Evolutionary conservation across 2,888 invertebrate genomes (phyloP), one percentile per base, ranked within the genome.

Genomic region (Nemapogon koenigi): DNA sequence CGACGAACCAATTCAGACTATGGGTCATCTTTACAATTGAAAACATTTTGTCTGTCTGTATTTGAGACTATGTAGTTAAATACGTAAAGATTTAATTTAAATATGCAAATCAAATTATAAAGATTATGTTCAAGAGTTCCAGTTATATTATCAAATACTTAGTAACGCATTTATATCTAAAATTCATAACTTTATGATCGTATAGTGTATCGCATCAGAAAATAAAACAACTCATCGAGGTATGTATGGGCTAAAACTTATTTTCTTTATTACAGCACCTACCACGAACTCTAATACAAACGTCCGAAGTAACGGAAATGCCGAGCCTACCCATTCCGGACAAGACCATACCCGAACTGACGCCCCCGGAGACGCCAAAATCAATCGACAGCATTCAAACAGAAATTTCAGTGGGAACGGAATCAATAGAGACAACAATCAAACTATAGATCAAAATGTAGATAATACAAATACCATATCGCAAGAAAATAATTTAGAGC

Each of bases 261-360:
- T 2, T 22, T 7, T 14, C 19, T 29, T 19, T 28, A 35, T 65
- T 62, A 15, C 61, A 78, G 78, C 78, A 78, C 76, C 62, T 57
- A 43, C 78, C 78, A 44, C 78, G 76, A 65, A 64, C 71, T 37
- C 59, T 49, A 43, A 73, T 62, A 26, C 61, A 53, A 39, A 71
- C 61, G 47, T 59, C 59, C 47, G 71, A 68, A 56, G 57, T 62
- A 48, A 60, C 56, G 53, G 62, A 57, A 42, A 54, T 62, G 32
- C 61, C 65, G 46, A 63, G 46, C 33, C 19, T 33, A 4, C 73
- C 69, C 44, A 48, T 54, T 39, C 66, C 68, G 46, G 76, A 75
- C 60, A 55, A 56, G 52, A 64, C 59, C 32, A 73, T 76, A 29
- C 72, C 73, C 35, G 76, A 73, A 49, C 46, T 71, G 59, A 72